These are phyloP conservation scores for Frieseomelitta varia DNA, from an alignment of 1,140 invertebrate species.

Conservation along the genomic window DNA sequence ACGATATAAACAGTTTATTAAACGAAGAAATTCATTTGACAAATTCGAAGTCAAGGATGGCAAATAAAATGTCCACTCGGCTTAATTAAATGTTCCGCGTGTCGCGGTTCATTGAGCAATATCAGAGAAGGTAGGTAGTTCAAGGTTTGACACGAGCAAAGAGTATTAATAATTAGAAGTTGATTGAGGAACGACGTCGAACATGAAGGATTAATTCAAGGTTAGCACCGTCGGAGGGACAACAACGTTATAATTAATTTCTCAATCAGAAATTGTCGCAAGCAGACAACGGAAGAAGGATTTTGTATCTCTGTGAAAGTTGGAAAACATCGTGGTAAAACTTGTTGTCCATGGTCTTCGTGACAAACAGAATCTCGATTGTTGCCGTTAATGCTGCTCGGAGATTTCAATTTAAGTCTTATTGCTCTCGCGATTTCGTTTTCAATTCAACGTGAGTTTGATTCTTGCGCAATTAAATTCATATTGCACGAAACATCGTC, in stretches of 20 bases:
- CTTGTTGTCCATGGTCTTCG: neutral
- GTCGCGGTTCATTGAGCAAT: neutral
- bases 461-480: conserved; percentile 14
- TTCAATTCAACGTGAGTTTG: neutral
- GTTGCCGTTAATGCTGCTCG: neutral
- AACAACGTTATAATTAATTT: conserved; percentile 25
- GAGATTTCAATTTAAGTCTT: conserved; percentile 14
- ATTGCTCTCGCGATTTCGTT: neutral
- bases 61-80: neutral
- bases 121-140: no score
- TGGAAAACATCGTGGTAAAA: neutral
- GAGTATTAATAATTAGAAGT: conserved; percentile 8
- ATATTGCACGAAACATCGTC: neutral
- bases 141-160: no score
- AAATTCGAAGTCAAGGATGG: neutral
- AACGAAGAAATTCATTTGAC: neutral
- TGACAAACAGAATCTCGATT: neutral
- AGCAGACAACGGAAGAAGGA: neutral
- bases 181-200: neutral
- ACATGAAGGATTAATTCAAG: neutral
- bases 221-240: neutral
- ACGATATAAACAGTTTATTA: neutral
- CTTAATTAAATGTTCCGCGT: conserved; percentile 3
- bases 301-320: neutral
- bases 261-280: neutral